phyloP scores from a whole-genome alignment of 1,140 invertebrate species.

The Arctopsyche grandis region DNA sequence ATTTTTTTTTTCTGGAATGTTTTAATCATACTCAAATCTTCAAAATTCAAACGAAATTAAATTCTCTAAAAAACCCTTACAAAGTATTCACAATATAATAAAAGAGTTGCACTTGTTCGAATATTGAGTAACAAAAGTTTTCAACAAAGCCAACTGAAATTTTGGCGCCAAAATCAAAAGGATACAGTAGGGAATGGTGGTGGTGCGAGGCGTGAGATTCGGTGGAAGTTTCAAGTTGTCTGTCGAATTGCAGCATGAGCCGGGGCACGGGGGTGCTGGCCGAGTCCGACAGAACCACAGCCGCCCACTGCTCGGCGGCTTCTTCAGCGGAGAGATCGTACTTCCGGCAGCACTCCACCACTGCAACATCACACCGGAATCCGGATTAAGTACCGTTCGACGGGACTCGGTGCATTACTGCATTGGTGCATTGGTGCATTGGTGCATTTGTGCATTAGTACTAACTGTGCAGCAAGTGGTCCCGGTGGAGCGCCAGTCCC shows the following conservation, averaged over 20 bases:
- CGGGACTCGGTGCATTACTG: conserved; percentile 37
- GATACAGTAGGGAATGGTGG: background rate
- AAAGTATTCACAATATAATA: conserved; percentile 45
- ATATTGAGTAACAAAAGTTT: too few species aligned
- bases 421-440: conserved; percentile 18
- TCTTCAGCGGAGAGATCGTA: conserved; percentile 67
- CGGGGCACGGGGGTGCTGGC: conserved; percentile 67
- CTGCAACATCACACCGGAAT: conserved; percentile 53
- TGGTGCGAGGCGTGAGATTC: background rate
- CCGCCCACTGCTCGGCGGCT: conserved; percentile 75
- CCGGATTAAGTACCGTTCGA: conserved; percentile 43
- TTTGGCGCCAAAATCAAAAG: background rate
- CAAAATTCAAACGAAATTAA: conserved; percentile 43
- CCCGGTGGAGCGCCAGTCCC: background rate
- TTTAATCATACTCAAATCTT: background rate
- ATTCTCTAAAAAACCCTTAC: conserved; percentile 56
- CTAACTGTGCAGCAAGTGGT: background rate
- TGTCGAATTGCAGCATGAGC: conserved; percentile 69
- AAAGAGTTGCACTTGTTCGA: too few species aligned
- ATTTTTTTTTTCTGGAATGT: too few species aligned
- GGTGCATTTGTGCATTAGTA: conserved; percentile 8
- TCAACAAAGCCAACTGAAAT: background rate
- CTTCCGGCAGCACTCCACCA: conserved; percentile 68
- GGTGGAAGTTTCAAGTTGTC: conserved; percentile 64
- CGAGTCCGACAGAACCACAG: conserved; percentile 72